These are phyloP conservation scores for Microctenopoma stevenorrisi DNA, from an alignment of 2,797 vertebrate genomes.

Conservation along the genomic window DNA sequence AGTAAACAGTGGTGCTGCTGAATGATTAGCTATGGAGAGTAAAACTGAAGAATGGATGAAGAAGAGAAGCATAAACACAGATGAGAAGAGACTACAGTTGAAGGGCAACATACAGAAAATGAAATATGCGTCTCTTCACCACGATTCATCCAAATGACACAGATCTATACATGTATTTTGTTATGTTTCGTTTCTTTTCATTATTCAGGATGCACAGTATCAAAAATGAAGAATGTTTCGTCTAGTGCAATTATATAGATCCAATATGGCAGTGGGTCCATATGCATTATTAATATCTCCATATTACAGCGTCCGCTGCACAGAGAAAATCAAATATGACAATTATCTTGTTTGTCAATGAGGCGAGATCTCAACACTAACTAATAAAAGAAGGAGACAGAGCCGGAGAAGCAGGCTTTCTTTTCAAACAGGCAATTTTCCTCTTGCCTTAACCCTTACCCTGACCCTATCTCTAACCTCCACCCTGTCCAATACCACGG, in stretches of 20 bases:
- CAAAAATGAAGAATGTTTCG: slow-evolving; percentile 59
- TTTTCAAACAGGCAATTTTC: slow-evolving; percentile 78
- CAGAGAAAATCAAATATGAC: slow-evolving; percentile 68
- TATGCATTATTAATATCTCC: slow-evolving; percentile 74
- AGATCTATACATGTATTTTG: slow-evolving; percentile 9
- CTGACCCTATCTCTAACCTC: slow-evolving; percentile 76
- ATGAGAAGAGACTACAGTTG: slow-evolving; percentile 24
- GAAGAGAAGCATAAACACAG: slow-evolving; percentile 24
- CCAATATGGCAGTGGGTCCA: slow-evolving; percentile 44
- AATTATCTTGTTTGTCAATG: slow-evolving; percentile 74
- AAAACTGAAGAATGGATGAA: slow-evolving; percentile 43
- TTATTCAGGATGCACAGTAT: slow-evolving; percentile 20
- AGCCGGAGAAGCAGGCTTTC: slow-evolving; percentile 49
- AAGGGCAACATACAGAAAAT: slow-evolving; percentile 38
- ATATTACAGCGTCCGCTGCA: slow-evolving; percentile 59
- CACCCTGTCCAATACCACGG: slow-evolving; percentile 73
- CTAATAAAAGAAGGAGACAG: slow-evolving; percentile 62
- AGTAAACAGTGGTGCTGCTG: slow-evolving; percentile 46
- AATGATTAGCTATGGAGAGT: slow-evolving; percentile 38
- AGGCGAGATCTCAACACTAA: slow-evolving; percentile 52
- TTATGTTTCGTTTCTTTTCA: slow-evolving; percentile 16
- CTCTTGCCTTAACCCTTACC: slow-evolving; percentile 77
- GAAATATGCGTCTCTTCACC: slow-evolving; percentile 8
- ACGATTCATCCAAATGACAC: slow-evolving; percentile 11
- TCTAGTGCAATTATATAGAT: slow-evolving; percentile 71